A percentile compares a stretch with the other conserved stretches of the same genome.
Evolutionary conservation across 2,797 vertebrate species (phyloP).

Genomic region (Falco novaeseelandiae): DNA sequence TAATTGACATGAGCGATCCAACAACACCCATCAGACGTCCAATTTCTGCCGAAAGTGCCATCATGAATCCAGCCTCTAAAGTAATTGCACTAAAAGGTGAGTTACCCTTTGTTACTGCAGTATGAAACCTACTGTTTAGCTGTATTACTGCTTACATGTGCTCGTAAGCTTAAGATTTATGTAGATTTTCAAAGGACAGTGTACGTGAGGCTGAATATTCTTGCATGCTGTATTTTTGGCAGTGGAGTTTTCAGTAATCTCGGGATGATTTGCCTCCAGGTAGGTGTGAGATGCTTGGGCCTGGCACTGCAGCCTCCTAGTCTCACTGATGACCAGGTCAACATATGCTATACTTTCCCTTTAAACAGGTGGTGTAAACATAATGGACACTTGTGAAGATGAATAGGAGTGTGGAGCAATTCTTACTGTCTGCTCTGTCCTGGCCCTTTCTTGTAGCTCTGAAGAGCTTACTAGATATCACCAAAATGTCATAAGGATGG

Average conservation of each 20-base stretch:
- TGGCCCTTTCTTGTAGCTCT: background rate
- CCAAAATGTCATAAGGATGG: background rate
- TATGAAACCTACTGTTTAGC: background rate
- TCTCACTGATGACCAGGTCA: background rate
- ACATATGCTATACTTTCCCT: background rate
- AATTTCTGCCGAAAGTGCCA: conserved; percentile 92
- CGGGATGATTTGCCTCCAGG: background rate
- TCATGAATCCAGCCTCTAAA: conserved; percentile 94
- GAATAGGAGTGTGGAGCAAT: background rate
- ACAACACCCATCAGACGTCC: conserved; percentile 87
- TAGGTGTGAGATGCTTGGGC: conserved; percentile 16
- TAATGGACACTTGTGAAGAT: background rate
- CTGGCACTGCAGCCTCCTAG: background rate
- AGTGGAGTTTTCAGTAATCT: conserved; percentile 12
- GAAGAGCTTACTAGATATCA: background rate
- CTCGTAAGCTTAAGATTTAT: background rate
- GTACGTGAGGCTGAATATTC: background rate
- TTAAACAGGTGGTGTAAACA: background rate
- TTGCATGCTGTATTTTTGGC: conserved; percentile 13
- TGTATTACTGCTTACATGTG: background rate
- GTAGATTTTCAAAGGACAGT: background rate
- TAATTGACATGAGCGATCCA: conserved; percentile 89
- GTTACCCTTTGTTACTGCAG: background rate
- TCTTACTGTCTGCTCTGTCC: background rate
- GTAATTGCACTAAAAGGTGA: conserved; percentile 94